Base-by-base conservation (phyloP, 2,113 vertebrate species). In the Ivindomyrus marchei region DNA sequence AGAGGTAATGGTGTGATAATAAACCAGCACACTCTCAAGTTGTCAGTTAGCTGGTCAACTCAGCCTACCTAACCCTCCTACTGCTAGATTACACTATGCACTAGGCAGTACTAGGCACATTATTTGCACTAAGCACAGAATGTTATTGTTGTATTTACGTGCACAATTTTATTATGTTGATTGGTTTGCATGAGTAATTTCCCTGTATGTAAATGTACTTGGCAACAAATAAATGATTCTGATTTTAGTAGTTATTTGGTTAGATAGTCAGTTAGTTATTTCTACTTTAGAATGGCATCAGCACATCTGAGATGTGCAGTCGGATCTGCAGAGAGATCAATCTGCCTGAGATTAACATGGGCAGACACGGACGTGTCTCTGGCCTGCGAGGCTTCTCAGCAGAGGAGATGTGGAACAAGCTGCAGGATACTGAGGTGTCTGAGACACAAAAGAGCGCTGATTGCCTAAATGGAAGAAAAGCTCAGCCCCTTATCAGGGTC, bases 401-500 rank as follows among this genome's bases (percentile, higher is more conserved):
- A 2, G 6, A 36, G 77, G 17, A 46, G 4, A 24, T 24, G 31
- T 7, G 39, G 77, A 45, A 83, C 36, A 8, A 45, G 36, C 13
- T 36, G 70, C 8, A 21, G 53, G 80, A 36, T 39, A n/a, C n/a
- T 2, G 56, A 53, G 45, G 36, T 66, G 80, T 56, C 66, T 49
- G 56, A 86, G 46, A 86, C 42, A 90, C 80, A 90, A 87, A 84
- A 52, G 56, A 62, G 31, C 6, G 4, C 53, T 74, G 89, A 87
- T 70, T 90, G 62, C n/a, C 56, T 70, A 74, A 70, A 85, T 39
- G 56, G 4, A 90, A 87, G 84, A 74, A 50, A 46, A 31, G 8
- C 31, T 45, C 53, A 87, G 85, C 24, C 24, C 27, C 89, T 90
- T 90, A 85, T 89, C 89, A 86, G 31, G 6, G 53, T 47, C 53